phyloP scores from a whole-genome alignment of 1,140 invertebrate genomes.

The Melanaphis sacchari region DNA sequence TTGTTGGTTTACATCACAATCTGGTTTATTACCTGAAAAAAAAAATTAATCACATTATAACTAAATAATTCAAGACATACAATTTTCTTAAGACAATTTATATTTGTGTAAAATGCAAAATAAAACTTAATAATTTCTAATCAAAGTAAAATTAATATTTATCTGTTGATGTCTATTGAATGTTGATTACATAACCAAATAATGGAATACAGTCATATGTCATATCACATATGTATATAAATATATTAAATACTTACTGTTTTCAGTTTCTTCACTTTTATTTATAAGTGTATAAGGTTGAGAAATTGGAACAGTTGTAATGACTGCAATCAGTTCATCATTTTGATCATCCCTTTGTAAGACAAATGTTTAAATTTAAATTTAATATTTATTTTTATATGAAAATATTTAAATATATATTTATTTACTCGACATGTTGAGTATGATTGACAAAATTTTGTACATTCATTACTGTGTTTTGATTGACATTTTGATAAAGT shows the following conservation, averaged over 20 bases:
- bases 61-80: background rate
- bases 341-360: conserved; percentile 48
- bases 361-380: background rate
- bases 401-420: background rate
- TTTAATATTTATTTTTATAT: background rate
- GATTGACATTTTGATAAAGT: conserved; percentile 30
- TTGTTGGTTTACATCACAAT: conserved; percentile 15
- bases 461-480: background rate
- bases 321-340: conserved; percentile 45
- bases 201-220: background rate
- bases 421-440: conserved; percentile 20
- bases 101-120: background rate
- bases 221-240: background rate
- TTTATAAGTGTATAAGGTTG: conserved; percentile 20
- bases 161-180: background rate
- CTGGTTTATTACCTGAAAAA: background rate
- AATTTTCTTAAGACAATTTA: background rate
- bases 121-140: background rate
- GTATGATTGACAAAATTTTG: conserved; percentile 9
- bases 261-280: background rate
- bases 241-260: background rate
- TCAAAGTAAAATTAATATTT: background rate
- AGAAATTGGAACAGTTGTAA: conserved; percentile 50
- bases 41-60: background rate
- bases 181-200: background rate